Conservation (phyloP, 1,140 invertebrate species). For the Microplitis demolitor region DNA sequence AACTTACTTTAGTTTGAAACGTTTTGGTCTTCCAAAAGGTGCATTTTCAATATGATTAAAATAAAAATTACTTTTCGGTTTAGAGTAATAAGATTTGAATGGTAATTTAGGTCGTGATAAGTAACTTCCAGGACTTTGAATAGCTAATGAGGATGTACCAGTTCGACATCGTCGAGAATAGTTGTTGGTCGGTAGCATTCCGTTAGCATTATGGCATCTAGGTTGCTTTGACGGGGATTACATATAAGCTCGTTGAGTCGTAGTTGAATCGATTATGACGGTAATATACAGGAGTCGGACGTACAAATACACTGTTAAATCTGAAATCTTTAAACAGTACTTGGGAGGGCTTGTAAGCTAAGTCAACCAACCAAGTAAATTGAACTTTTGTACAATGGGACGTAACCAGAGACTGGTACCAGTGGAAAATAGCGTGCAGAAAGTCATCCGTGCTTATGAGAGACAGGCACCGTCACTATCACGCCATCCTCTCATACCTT, state of each 20-base stretch:
- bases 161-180: slow-evolving; percentile 35
- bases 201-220: slow-evolving; percentile 36
- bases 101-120: slow-evolving; percentile 33
- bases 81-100: slow-evolving; percentile 25
- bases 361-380: slow-evolving; percentile 34
- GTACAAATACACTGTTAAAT: slow-evolving; percentile 11
- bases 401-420: slow-evolving; percentile 44
- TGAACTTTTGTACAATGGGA: slow-evolving; percentile 34
- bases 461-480: slow-evolving; percentile 51
- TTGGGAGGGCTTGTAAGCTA: slow-evolving; percentile 11
- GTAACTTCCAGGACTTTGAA: slow-evolving; percentile 23
- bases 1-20: slow-evolving; percentile 44
- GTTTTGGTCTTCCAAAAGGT: slow-evolving; percentile 35
- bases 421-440: slow-evolving; percentile 47
- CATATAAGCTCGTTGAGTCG: slow-evolving; percentile 35
- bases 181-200: slow-evolving; percentile 44
- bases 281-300: background rate
- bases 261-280: slow-evolving; percentile 19
- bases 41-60: slow-evolving; percentile 27
- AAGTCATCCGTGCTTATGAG: slow-evolving; percentile 41
- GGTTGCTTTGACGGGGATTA: slow-evolving; percentile 29
- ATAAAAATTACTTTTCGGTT: slow-evolving; percentile 29
- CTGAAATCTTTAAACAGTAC: slow-evolving; percentile 17
- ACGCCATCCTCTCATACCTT: slow-evolving; percentile 19
- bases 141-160: slow-evolving; percentile 23